These are phyloP conservation scores for Equus przewalskii DNA, from an alignment of 2,113 vertebrate genomes.

Conservation along the genomic window DNA sequence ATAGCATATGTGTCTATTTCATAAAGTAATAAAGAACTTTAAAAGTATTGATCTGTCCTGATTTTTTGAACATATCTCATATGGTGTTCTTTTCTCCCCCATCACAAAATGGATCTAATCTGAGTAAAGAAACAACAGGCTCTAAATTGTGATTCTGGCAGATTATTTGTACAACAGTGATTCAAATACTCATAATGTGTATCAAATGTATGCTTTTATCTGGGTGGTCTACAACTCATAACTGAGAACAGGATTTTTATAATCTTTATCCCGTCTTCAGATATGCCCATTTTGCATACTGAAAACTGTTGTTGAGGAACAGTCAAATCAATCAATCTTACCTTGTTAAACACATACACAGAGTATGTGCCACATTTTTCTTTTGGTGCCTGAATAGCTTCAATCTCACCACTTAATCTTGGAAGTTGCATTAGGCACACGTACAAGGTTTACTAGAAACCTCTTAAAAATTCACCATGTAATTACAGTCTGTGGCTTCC, in stretches of 20 bases:
- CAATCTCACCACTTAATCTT: background rate
- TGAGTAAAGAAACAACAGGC: background rate
- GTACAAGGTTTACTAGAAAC: background rate
- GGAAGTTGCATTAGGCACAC: background rate
- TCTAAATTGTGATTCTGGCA: background rate
- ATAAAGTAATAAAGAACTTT: background rate
- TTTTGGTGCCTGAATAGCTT: background rate
- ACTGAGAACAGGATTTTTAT: background rate
- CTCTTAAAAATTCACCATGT: background rate
- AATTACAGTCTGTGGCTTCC: background rate
- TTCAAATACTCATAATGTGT: constrained; percentile 22
- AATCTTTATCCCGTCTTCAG: constrained; percentile 10
- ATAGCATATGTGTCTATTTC: background rate
- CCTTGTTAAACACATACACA: background rate
- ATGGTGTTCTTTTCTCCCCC: background rate
- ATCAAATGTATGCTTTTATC: constrained; percentile 39
- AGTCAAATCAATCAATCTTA: constrained; percentile 37
- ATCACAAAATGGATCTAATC: background rate
- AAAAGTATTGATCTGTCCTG: background rate
- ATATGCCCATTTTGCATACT: constrained; percentile 18
- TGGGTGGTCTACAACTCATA: constrained; percentile 29
- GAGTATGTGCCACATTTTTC: background rate
- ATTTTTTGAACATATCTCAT: background rate
- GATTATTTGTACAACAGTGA: background rate
- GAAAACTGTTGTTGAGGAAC: background rate